A percentile compares a stretch with the other conserved stretches of the same genome.
phyloP scores from a whole-genome alignment of 2,113 vertebrate genomes.

The Paradoxurus hermaphroditus region DNA sequence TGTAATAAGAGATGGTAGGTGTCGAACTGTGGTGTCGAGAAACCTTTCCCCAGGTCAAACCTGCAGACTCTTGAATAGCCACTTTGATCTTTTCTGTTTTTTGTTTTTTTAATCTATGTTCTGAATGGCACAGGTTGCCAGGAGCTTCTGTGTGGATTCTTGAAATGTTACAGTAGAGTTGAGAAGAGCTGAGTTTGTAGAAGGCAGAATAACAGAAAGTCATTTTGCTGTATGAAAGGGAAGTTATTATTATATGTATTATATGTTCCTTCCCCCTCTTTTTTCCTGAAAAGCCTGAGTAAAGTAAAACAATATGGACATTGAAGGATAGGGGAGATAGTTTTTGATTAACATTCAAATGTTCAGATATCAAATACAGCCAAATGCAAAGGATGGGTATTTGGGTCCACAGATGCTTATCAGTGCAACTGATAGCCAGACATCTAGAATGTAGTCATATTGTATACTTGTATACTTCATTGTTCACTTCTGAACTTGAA shows the following conservation, averaged over 20 bases:
- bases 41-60: neutral
- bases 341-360: neutral
- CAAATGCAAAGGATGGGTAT: neutral
- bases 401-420: neutral
- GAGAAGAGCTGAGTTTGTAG: neutral
- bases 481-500: neutral
- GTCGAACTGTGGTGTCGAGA: neutral
- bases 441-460: neutral
- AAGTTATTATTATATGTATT: neutral
- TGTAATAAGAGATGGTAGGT: neutral
- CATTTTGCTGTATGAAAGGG: neutral
- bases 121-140: neutral
- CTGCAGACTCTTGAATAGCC: neutral
- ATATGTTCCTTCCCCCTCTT: accelerated
- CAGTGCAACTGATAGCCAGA: neutral
- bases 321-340: neutral
- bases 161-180: neutral
- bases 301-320: neutral
- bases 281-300: neutral
- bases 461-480: neutral
- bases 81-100: neutral
- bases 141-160: neutral
- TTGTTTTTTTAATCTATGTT: neutral
- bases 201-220: neutral
- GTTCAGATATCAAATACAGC: neutral